phyloP scores from a whole-genome alignment of 64 coral and sea anemone genomes.

The Stylophora pistillata region DNA sequence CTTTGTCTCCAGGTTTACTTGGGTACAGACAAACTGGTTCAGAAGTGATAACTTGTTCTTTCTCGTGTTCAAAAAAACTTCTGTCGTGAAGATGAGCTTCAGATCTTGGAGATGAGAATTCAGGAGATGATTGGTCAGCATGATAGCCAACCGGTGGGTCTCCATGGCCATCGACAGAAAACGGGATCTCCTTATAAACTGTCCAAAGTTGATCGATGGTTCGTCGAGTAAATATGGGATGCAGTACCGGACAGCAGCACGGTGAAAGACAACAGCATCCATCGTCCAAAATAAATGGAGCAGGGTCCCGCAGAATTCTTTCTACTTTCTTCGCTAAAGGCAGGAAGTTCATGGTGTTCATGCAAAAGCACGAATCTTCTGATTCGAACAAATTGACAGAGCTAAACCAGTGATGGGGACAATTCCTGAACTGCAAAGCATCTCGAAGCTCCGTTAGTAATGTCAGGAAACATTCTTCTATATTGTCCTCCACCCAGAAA shows the following conservation, averaged over 20 bases:
- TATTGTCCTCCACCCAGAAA: conserved; percentile 55
- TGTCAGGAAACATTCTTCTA: conserved; percentile 46
- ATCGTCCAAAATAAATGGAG: conserved; percentile 51
- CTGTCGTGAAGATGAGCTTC: background rate
- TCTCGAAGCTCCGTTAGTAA: conserved; percentile 36
- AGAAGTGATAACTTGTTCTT: background rate
- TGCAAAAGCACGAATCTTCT: background rate
- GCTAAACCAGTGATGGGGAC: conserved; percentile 61
- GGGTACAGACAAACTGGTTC: background rate
- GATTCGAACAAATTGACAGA: conserved; percentile 35
- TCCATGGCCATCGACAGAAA: background rate
- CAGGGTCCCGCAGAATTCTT: conserved; percentile 27
- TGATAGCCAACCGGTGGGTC: background rate
- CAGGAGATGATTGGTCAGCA: background rate
- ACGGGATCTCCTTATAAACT: background rate
- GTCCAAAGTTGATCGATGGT: background rate
- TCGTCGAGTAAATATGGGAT: background rate
- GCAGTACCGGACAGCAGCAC: background rate
- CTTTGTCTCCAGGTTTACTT: too few species aligned
- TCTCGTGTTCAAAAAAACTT: too few species aligned
- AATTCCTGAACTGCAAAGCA: conserved; percentile 8
- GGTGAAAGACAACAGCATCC: conserved; percentile 19
- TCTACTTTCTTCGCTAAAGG: conserved; percentile 15
- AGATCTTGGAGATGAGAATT: background rate
- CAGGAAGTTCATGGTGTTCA: background rate